Evolutionary conservation across 2,888 invertebrate species (phyloP), one percentile per base, ranked within the genome.

Genomic region (Drosophila greeni): DNA sequence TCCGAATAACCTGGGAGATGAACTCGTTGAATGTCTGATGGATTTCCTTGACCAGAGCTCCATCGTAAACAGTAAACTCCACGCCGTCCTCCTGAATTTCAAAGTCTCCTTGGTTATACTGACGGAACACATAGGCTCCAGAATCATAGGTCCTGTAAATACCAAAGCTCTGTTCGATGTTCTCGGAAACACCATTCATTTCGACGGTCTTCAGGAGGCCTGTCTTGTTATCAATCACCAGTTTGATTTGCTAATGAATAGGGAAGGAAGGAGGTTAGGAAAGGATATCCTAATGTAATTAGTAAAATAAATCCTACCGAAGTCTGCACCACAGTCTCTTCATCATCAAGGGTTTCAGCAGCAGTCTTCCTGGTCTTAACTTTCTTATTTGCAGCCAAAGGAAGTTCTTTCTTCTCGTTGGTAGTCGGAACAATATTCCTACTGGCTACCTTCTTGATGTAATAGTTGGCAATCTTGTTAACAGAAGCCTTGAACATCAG

Each of bases 61-160:
- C 95, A 85, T 87, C 82, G 55, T 82, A 81, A 0, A 86, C 62
- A 1, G 71, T 75, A 2, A 66, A 72, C 14, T 89, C 85, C 3
- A 86, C 73, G 5, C 82, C 73, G 0, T 80, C 76, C 0, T 65
- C 45, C 3, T 84, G 56, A 1, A 80, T 52, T 0, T 66, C 61
- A 1, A 85, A 72, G 26, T 78, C 76, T 0, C 89, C 89, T 39
- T 91, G 91, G 0, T 96, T 65, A 9, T 61, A 65, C 16, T 61
- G 95, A 45, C 96, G 90, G 88, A 96, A 95, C 45, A 98, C 94
- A 82, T 99, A 99, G 0, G 98, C 98, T 0, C 99, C 99, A 0
- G 98, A 97, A 0, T 97, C 93, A 59, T 96, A 91, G 0, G 92
- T 94, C 12, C 91, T 89, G 82, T 97, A 97, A 82, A 92, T 96